Conservation (phyloP, 2,797 vertebrate genomes). For the Pseudochaenichthys georgianus region DNA sequence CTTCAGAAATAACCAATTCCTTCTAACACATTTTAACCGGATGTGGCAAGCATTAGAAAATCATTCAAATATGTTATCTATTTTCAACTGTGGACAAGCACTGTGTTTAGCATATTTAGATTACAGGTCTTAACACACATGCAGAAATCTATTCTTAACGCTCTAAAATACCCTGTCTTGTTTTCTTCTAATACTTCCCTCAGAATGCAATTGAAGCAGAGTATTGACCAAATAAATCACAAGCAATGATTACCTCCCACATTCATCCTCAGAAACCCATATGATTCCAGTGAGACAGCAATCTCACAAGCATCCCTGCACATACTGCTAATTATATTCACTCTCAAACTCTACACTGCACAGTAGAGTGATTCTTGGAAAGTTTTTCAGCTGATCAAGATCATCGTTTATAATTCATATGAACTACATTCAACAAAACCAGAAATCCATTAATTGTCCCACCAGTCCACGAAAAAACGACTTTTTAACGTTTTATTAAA, state of each 20-base stretch:
- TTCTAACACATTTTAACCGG: not conserved
- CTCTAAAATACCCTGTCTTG: conserved; percentile 7
- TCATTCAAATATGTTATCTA: not conserved
- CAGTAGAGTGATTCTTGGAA: conserved; percentile 3
- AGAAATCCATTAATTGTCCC: too few species aligned
- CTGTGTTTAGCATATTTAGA: not conserved
- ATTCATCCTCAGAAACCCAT: conserved; percentile 31
- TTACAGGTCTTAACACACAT: not conserved
- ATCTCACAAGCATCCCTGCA: conserved; percentile 5
- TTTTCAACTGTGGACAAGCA: not conserved
- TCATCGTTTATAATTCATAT: not conserved
- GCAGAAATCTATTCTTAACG: not conserved
- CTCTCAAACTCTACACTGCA: not conserved
- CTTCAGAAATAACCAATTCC: conserved; percentile 4
- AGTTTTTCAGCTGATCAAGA: conserved; percentile 13
- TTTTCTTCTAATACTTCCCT: conserved; percentile 23
- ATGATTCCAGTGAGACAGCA: conserved; percentile 32
- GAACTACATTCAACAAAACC: not conserved
- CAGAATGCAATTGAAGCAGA: conserved; percentile 19
- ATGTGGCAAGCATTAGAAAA: not conserved
- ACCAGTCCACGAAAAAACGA: too few species aligned
- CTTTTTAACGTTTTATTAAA: not conserved
- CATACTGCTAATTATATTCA: conserved; percentile 34
- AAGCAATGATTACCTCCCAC: conserved; percentile 14
- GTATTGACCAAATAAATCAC: conserved; percentile 39